Conservation (phyloP, 2,113 vertebrate species). For the Pygoscelis antarcticus region DNA sequence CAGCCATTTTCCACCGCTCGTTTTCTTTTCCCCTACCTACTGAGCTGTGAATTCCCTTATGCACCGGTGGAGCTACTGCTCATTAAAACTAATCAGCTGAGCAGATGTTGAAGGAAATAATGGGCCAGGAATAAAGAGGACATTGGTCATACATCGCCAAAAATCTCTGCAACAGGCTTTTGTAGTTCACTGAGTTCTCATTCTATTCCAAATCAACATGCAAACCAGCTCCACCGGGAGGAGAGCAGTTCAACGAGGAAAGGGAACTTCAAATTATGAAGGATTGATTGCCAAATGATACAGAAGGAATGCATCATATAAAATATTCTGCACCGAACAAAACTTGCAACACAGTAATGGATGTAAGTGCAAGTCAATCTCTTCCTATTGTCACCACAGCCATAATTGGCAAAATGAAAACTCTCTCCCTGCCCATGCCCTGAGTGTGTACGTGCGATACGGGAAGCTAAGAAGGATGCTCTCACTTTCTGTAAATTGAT, state of each 20-base stretch:
- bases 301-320: background rate
- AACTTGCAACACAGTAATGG: background rate
- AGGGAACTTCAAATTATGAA: background rate
- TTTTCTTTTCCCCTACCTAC: conserved; percentile 5
- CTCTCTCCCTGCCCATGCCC: background rate
- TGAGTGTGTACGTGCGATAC: background rate
- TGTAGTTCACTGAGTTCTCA: conserved; percentile 29
- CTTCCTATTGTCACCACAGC: background rate
- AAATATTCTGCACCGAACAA: background rate
- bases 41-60: conserved; percentile 53
- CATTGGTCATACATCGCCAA: background rate
- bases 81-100: conserved; percentile 71
- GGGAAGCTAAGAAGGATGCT: background rate
- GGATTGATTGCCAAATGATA: background rate
- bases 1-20: background rate
- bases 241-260: background rate
- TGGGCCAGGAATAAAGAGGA: background rate
- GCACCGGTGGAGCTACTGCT: conserved; percentile 35
- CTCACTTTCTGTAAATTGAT: conserved; percentile 35
- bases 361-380: conserved; percentile 26
- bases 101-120: conserved; percentile 64
- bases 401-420: background rate
- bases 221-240: background rate
- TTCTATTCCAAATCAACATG: background rate
- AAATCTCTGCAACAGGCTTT: conserved; percentile 21